Conservation (phyloP, 92 coral and sea anemone species). For the Nematostella vectensis region DNA sequence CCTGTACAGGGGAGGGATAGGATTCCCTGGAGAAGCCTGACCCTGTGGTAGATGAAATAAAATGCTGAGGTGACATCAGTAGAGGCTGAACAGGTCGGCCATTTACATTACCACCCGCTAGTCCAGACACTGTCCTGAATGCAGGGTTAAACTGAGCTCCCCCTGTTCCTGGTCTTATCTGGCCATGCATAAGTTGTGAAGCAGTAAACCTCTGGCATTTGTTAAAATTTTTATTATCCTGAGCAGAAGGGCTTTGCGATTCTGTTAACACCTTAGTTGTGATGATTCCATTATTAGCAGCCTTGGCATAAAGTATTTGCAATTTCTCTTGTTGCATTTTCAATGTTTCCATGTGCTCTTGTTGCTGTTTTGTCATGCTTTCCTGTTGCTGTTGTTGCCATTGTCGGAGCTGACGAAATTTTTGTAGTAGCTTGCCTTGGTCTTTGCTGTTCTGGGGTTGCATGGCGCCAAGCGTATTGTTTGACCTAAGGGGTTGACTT, state of each 20-base stretch:
- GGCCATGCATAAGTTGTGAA: not conserved
- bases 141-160: no score
- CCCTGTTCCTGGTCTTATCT: no score
- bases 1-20: not conserved
- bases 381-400: slow-evolving; percentile 98
- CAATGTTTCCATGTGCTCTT: slow-evolving; percentile 62
- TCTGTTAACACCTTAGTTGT: not conserved
- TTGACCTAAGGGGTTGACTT: slow-evolving; percentile 54
- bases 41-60: not conserved
- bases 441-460: slow-evolving; percentile 36
- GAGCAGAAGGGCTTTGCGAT: not conserved
- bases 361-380: slow-evolving; percentile 79
- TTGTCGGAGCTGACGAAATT: slow-evolving; percentile 86
- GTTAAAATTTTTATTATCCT: not conserved
- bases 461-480: slow-evolving; percentile 29
- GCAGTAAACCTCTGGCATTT: not conserved
- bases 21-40: not conserved
- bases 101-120: not conserved
- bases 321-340: slow-evolving; percentile 54
- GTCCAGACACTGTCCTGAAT: not conserved
- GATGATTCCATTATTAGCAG: not conserved
- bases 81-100: slow-evolving; percentile 8
- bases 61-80: slow-evolving; percentile 22
- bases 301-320: slow-evolving; percentile 18
- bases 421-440: slow-evolving; percentile 73